A percentile compares a stretch with the other conserved stretches of the same genome.
phyloP scores from a whole-genome alignment of 2,888 invertebrate species.

The Lamellibrachia satsuma region DNA sequence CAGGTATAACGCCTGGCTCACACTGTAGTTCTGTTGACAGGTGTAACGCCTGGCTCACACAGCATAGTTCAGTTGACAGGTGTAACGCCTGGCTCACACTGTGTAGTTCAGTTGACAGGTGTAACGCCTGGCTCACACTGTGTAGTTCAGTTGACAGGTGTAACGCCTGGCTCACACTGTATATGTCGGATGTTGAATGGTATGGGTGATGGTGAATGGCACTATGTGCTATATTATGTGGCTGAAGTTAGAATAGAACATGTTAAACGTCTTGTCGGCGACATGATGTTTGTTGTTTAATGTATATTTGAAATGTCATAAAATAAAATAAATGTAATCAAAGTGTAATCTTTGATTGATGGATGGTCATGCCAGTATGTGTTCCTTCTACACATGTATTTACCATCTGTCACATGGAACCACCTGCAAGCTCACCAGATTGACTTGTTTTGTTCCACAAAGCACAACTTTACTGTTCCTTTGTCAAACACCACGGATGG shows the following conservation, averaged over 20 bases:
- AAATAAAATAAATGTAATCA: neutral
- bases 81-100: neutral
- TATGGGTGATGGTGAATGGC: neutral
- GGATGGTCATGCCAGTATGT: neutral
- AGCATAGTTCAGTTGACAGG: neutral
- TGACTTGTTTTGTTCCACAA: neutral
- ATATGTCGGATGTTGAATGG: neutral
- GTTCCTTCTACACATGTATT: neutral
- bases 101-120: neutral
- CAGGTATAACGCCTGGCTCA: too few relatives aligned
- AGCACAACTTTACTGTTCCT: too few relatives aligned
- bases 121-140: neutral
- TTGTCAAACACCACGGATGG: too few relatives aligned
- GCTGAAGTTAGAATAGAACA: slow-evolving; percentile 3
- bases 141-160: neutral
- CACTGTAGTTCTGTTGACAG: too few relatives aligned
- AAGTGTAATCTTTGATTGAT: neutral
- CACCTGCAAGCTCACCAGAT: neutral
- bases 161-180: neutral
- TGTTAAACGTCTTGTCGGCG: neutral
- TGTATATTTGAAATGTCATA: neutral
- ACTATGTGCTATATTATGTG: neutral
- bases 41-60: too few relatives aligned
- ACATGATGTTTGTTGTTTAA: neutral
- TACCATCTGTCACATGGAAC: neutral